These are phyloP conservation scores for Enteromius viviparus DNA, from an alignment of 2,797 vertebrate genomes.

Conservation along the genomic window DNA sequence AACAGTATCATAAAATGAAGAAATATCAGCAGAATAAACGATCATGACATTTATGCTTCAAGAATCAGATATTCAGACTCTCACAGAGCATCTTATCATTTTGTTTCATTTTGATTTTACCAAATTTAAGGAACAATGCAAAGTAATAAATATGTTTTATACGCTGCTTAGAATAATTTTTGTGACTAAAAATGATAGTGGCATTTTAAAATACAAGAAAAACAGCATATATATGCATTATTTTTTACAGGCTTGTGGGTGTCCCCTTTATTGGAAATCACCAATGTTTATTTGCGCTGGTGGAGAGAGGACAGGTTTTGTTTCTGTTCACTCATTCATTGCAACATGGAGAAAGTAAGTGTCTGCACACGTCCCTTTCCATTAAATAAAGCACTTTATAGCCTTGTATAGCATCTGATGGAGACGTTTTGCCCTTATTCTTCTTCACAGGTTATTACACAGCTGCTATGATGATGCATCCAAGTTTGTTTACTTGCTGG, in stretches of 20 bases:
- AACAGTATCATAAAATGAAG: neutral
- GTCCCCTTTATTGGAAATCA: conserved; percentile 97
- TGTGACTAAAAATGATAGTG: neutral
- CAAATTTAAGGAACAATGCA: neutral
- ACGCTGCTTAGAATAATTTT: neutral
- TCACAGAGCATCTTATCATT: neutral
- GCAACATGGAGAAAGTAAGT: conserved; percentile 97
- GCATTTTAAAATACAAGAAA: conserved; percentile 5
- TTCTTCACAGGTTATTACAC: conserved; percentile 81
- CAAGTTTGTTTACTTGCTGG: conserved; percentile 89
- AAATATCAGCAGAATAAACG: conserved; percentile 18
- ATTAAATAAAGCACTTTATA: neutral
- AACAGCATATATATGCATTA: neutral
- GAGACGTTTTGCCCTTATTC: neutral
- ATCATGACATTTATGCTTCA: neutral
- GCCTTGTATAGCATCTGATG: neutral
- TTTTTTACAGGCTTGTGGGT: conserved; percentile 84
- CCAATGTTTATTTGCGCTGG: conserved; percentile 92
- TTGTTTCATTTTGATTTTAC: neutral
- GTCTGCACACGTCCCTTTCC: conserved; percentile 4
- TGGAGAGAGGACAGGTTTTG: conserved; percentile 91
- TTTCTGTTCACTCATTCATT: conserved; percentile 91
- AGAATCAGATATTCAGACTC: conserved; percentile 2
- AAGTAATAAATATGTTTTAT: neutral
- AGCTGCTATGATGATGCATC: conserved; percentile 93